A percentile compares a stretch with the other conserved stretches of the same genome.
These are phyloP conservation scores for Saguinus midas DNA, from an alignment of 2,113 vertebrate genomes.

Conservation along the genomic window DNA sequence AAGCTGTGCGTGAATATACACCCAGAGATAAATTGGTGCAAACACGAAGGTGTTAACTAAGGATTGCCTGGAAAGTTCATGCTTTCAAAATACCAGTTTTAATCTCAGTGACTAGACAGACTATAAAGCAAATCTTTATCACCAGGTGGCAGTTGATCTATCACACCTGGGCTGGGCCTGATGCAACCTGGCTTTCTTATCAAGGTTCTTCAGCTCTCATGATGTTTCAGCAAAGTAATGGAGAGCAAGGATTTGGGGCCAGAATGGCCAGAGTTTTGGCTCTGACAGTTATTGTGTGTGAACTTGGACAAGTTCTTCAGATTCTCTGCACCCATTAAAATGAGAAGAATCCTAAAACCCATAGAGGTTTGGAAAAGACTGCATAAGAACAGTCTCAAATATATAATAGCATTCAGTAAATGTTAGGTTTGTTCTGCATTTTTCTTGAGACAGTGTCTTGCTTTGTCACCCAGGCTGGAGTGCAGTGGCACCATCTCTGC, in stretches of 20 bases:
- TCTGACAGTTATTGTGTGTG: neutral
- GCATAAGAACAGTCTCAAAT: neutral
- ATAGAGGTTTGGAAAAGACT: neutral
- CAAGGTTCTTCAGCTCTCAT: neutral
- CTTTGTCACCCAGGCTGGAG: too few relatives aligned
- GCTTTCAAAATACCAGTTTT: neutral
- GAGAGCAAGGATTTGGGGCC: neutral
- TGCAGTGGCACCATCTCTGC: fast-evolving
- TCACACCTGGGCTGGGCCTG: neutral
- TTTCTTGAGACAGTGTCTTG: too few relatives aligned
- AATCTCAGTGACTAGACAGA: neutral
- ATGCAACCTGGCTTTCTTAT: neutral
- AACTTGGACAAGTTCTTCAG: neutral
- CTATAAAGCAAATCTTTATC: neutral
- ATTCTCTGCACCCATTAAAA: neutral
- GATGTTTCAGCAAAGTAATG: neutral
- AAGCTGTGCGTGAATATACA: neutral
- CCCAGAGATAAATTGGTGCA: neutral
- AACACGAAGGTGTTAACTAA: neutral
- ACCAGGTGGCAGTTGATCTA: neutral
- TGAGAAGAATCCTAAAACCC: neutral
- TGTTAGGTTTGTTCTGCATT: neutral
- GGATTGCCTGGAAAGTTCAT: neutral
- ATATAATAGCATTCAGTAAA: neutral
- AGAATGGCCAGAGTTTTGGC: neutral